Conservation (phyloP, 2,113 vertebrate genomes). For the Pelusios castaneus region DNA sequence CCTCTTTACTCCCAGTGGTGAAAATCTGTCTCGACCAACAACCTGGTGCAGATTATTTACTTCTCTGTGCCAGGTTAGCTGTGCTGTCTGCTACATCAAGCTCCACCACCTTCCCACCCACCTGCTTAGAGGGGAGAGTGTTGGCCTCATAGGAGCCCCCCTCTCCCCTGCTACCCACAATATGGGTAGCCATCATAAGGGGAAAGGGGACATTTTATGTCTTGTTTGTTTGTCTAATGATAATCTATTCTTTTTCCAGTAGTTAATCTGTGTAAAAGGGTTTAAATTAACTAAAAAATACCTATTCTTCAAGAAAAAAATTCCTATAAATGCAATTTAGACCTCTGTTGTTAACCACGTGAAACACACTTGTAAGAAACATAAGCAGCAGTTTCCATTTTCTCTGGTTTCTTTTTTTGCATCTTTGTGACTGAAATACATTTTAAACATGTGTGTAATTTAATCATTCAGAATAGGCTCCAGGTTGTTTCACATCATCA, state of each 20-base stretch:
- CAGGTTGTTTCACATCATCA: not conserved
- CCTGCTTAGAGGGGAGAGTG: fast-evolving
- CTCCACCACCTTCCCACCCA: not conserved
- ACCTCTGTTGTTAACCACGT: not conserved
- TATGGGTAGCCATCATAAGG: not conserved
- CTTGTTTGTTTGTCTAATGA: not conserved
- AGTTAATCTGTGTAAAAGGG: not conserved
- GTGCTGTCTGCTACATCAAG: fast-evolving
- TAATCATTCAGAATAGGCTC: not conserved
- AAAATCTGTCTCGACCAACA: not conserved
- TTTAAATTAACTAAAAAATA: not conserved
- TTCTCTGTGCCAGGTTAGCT: not conserved
- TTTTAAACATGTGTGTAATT: not conserved
- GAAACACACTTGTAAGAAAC: not conserved
- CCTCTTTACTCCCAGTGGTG: fast-evolving
- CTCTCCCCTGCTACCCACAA: not conserved
- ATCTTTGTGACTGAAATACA: not conserved
- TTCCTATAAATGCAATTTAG: not conserved
- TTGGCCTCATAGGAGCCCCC: not conserved
- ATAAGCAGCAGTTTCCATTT: not conserved
- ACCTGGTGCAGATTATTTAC: not conserved
- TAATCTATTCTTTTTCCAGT: not conserved
- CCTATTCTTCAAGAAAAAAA: not conserved
- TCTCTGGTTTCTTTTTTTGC: not conserved
- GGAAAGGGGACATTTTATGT: not conserved